Base-by-base conservation (phyloP, 2,888 invertebrate genomes). In the Dorcus parallelipipedus region DNA sequence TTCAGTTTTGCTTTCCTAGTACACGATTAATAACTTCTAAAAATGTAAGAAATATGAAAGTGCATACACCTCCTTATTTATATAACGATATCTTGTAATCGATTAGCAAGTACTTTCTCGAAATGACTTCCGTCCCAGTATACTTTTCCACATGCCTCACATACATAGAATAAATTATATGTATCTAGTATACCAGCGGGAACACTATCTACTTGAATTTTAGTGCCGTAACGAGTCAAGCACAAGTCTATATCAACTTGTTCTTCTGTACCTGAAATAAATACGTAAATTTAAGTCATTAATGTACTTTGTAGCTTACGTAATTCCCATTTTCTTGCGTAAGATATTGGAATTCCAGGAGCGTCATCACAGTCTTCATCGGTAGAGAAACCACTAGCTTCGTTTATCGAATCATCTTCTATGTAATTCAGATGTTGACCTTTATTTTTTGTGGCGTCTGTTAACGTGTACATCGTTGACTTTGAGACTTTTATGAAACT, bases 71-170 rank as follows among this genome's bases (percentile, higher is more conserved):
- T 33, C 26, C 26, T 6, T 33, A 6, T 7, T 33, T 33, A 33
- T 33, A 33, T 33, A 33, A 76, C 75, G 57, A 77, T 73, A 55
- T 72, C 73, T 58, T 73, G 72, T 38, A 77, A 69, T 56, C 72
- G 65, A 47, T 76, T 75, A 14, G 65, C 58, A 23, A 76, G 59
- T 14, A 76, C 73, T 57, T 63, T 67, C 41, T 75, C 76, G 47
- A 73, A 75, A 64, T 78, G 78, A 49, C 71, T 71, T 9, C 78
- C 79, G 61, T 88, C 87, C 88, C 91, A 91, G 75, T 86, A 90
- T 52, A 89, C 80, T 73, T 87, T 88, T 0, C 91, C 92, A 78
- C 92, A 93, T 33, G 72, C 73, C 64, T 86, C 84, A 77, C 93
- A 93, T 38, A 90, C 77, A 66, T 85, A 85, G 71, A 87, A 90